Conservation (phyloP, 2,888 invertebrate genomes). For the Marasmarcha lunaedactyla region DNA sequence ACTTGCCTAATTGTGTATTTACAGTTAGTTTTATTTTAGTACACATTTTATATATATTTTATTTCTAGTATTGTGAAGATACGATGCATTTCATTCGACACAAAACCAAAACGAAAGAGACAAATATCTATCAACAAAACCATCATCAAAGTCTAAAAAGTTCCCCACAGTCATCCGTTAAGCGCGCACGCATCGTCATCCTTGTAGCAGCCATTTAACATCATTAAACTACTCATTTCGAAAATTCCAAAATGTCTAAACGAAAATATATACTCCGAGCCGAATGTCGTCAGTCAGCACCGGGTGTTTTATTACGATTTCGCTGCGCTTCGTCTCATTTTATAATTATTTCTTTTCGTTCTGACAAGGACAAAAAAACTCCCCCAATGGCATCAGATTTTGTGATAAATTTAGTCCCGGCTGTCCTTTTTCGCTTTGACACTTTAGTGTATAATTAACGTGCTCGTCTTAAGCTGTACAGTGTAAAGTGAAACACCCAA, state of each 20-base stretch:
- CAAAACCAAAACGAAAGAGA: too few species aligned
- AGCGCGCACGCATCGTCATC: background rate
- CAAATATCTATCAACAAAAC: too few species aligned
- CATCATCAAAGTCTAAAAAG: too few species aligned
- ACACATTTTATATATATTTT: too few species aligned
- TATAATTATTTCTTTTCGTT: constrained; percentile 62
- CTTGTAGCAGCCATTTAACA: constrained; percentile 31
- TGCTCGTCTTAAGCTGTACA: constrained; percentile 27
- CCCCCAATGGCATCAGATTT: constrained; percentile 51
- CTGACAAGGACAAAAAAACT: constrained; percentile 38
- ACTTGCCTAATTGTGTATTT: too few species aligned
- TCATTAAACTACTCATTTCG: constrained; percentile 32
- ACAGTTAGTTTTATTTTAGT: too few species aligned
- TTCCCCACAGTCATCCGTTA: background rate
- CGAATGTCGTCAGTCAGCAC: constrained; percentile 47
- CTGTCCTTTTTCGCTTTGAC: constrained; percentile 12
- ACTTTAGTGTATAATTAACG: constrained; percentile 38
- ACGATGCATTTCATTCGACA: too few species aligned
- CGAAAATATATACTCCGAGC: constrained; percentile 27
- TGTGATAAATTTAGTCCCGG: constrained; percentile 53
- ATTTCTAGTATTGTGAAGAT: too few species aligned
- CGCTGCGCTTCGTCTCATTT: constrained; percentile 42
- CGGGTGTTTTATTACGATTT: constrained; percentile 54
- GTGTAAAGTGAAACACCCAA: constrained; percentile 21
- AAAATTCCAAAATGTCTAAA: constrained; percentile 25